A percentile compares a stretch with the other conserved stretches of the same genome.
These are phyloP conservation scores for Lithobius niger DNA, from an alignment of 1,140 invertebrate genomes.

Conservation along the genomic window DNA sequence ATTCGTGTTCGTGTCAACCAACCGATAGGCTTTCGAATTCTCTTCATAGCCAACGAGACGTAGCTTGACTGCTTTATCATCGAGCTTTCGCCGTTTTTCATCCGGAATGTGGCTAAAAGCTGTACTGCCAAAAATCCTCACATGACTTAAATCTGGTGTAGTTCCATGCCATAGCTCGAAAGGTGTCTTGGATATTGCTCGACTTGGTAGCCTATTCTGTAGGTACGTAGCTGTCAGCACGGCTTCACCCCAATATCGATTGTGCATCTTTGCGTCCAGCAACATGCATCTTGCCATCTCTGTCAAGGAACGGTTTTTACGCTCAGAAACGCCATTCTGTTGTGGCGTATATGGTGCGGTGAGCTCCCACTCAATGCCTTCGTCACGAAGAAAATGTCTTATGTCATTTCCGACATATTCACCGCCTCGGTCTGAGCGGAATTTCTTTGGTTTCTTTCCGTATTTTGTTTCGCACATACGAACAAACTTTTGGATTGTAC, in stretches of 20 bases:
- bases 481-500: background rate
- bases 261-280: conserved; percentile 24
- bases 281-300: conserved; percentile 29
- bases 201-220: conserved; percentile 33
- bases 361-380: conserved; percentile 15
- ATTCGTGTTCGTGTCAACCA: background rate
- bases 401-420: background rate
- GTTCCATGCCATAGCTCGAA: conserved; percentile 30
- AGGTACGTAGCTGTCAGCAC: conserved; percentile 26
- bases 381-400: conserved; percentile 4
- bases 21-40: background rate
- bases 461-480: background rate
- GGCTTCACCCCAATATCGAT: conserved; percentile 35
- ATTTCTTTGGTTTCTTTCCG: background rate
- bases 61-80: background rate
- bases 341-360: conserved; percentile 29
- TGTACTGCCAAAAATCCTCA: conserved; percentile 23
- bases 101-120: conserved; percentile 17
- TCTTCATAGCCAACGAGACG: background rate
- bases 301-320: conserved; percentile 30
- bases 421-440: background rate
- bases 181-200: conserved; percentile 28
- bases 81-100: background rate
- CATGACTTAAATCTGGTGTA: conserved; percentile 20
- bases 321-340: conserved; percentile 34